phyloP scores from a whole-genome alignment of 1,140 invertebrate species.

The Reticulitermes speratus region DNA sequence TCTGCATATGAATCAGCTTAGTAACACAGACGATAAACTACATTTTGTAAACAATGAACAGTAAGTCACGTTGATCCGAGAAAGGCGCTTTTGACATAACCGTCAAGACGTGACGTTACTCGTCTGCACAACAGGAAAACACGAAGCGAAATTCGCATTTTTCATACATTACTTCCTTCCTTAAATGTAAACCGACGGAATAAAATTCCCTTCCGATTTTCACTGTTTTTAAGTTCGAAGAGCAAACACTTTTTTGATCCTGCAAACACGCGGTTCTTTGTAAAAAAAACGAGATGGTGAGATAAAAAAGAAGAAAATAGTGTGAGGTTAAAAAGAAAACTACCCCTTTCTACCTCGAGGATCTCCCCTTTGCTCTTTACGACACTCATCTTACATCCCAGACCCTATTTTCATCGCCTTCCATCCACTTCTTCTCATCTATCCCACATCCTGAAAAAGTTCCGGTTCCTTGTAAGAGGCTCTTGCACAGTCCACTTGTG shows the following conservation, averaged over 20 bases:
- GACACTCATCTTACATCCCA: not conserved
- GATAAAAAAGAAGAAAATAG: not conserved
- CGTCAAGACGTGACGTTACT: too few relatives aligned
- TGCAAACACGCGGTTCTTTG: not conserved
- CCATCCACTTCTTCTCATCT: not conserved
- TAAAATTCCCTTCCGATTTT: not conserved
- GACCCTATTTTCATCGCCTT: not conserved
- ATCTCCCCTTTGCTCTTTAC: not conserved
- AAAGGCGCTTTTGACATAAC: too few relatives aligned
- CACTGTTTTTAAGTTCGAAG: not conserved
- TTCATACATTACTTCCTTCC: too few relatives aligned
- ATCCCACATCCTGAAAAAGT: slow-evolving; percentile 1
- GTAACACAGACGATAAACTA: too few relatives aligned
- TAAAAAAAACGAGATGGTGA: not conserved
- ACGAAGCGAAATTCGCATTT: too few relatives aligned
- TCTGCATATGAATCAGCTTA: too few relatives aligned
- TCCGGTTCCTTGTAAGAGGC: not conserved
- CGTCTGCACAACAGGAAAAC: too few relatives aligned
- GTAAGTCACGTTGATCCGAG: too few relatives aligned
- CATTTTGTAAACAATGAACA: too few relatives aligned
- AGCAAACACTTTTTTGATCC: not conserved
- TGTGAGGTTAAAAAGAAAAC: not conserved
- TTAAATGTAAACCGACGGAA: too few relatives aligned
- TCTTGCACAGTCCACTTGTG: not conserved
- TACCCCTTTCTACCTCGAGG: slow-evolving; percentile 1